phyloP scores from a whole-genome alignment of 2,113 vertebrate genomes.

The Mustela lutreola region DNA sequence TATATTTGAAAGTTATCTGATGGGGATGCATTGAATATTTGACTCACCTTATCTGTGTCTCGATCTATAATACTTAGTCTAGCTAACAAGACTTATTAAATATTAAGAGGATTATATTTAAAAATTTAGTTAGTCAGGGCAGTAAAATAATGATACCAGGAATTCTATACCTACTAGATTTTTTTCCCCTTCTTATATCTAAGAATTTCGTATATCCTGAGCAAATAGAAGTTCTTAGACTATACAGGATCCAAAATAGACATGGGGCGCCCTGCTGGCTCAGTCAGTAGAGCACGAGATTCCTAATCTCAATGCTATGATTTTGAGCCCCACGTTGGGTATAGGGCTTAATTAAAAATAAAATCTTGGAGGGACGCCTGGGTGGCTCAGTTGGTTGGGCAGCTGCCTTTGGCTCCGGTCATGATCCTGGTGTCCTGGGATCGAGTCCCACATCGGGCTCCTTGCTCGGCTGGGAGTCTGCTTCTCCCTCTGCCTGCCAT shows the following conservation, averaged over 20 bases:
- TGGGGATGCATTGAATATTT: background rate
- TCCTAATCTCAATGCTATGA: background rate
- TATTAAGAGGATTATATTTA: background rate
- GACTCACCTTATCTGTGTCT: background rate
- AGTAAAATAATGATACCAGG: background rate
- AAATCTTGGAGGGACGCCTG: background rate
- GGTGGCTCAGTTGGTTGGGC: too few relatives aligned
- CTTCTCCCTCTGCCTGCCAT: too few relatives aligned
- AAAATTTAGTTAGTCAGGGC: conserved; percentile 16
- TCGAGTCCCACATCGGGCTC: too few relatives aligned
- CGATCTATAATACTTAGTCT: background rate
- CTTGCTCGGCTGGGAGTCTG: too few relatives aligned
- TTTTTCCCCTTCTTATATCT: background rate
- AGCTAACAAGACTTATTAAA: conserved; percentile 1
- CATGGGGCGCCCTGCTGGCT: background rate
- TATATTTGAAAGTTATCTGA: background rate
- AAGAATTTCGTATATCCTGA: background rate
- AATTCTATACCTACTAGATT: background rate
- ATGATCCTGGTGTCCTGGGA: too few relatives aligned
- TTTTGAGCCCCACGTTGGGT: background rate
- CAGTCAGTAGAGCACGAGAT: background rate
- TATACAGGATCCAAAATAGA: background rate
- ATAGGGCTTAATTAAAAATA: background rate
- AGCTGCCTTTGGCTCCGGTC: too few relatives aligned
- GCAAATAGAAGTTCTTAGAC: background rate